Evolutionary conservation across 2,797 vertebrate species (phyloP).

Genomic region (Hippocampus kuda): DNA sequence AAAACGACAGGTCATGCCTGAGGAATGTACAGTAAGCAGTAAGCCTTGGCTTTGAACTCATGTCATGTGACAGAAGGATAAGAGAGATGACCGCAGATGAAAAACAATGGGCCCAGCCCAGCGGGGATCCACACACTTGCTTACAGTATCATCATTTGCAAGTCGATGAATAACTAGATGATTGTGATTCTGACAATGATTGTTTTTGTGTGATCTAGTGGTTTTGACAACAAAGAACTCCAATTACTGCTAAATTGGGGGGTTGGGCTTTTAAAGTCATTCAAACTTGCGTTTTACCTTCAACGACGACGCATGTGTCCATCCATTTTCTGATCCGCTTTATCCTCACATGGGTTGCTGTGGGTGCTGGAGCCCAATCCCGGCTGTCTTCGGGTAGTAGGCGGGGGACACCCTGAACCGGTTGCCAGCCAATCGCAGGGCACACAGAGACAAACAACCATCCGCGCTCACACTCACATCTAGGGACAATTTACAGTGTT

Average conservation of each 20-base stretch:
- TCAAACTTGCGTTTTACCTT: no score
- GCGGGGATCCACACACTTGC: slow-evolving; percentile 7
- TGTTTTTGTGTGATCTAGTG: neutral
- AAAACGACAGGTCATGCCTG: slow-evolving; percentile 53
- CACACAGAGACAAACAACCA: no score
- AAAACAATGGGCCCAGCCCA: slow-evolving; percentile 47
- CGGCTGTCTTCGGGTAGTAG: no score
- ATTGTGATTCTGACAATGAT: neutral
- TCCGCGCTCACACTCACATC: no score
- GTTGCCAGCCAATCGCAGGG: no score
- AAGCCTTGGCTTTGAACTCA: slow-evolving; percentile 48
- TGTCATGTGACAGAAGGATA: slow-evolving; percentile 60
- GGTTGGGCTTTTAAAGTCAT: neutral
- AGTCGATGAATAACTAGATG: slow-evolving; percentile 4
- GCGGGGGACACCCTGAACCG: no score
- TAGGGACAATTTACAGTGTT: no score
- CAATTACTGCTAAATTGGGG: neutral
- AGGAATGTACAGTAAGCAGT: slow-evolving; percentile 55
- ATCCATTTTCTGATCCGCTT: no score
- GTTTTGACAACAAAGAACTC: neutral
- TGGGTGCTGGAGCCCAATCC: no score
- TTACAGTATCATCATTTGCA: neutral
- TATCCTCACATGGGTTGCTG: no score
- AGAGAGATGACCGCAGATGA: slow-evolving; percentile 49
- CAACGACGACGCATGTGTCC: no score